These are phyloP conservation scores for Poicephalus gulielmi DNA, from an alignment of 2,113 vertebrate genomes.

Conservation along the genomic window DNA sequence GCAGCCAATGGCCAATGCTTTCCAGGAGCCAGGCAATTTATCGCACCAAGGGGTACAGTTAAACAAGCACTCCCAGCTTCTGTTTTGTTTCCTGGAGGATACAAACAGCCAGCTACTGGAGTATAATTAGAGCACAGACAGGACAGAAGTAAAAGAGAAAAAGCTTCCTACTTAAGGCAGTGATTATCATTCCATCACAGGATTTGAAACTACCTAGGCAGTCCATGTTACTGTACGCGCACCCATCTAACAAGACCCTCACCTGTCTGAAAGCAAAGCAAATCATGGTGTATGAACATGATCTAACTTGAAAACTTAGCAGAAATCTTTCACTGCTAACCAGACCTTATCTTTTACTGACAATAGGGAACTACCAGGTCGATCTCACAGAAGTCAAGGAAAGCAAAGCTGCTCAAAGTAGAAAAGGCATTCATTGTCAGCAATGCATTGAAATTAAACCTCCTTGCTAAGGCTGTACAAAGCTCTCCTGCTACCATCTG, in stretches of 20 bases:
- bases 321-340: not conserved
- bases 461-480: not conserved
- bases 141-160: conserved; percentile 12
- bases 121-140: conserved; percentile 10
- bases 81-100: not conserved
- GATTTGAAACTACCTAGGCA: not conserved
- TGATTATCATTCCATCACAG: not conserved
- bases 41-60: not conserved
- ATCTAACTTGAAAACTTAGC: not conserved
- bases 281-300: not conserved
- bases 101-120: not conserved
- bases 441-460: not conserved
- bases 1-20: not conserved
- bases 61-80: not conserved
- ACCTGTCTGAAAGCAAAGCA: not conserved
- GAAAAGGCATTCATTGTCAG: not conserved
- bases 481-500: not conserved
- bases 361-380: not conserved
- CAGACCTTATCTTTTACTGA: not conserved
- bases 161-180: not conserved
- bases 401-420: not conserved
- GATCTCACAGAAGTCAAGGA: not conserved
- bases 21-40: not conserved
- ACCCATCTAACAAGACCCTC: not conserved
- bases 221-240: accelerated